These are phyloP conservation scores for Anser cygnoides DNA, from an alignment of 2,113 vertebrate genomes.

Conservation along the genomic window DNA sequence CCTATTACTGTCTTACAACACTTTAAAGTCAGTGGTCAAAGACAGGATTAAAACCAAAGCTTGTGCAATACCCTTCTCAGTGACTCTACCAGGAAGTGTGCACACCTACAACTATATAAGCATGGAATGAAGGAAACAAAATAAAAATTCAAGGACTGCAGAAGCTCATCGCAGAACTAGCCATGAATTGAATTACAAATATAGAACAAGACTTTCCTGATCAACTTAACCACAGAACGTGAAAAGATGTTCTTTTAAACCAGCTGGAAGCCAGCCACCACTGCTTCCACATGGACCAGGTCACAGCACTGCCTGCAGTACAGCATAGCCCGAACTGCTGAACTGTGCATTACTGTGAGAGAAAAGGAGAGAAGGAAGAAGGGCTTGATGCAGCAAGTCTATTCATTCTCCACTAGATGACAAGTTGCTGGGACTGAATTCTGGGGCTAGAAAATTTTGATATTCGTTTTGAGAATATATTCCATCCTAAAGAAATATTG, in stretches of 20 bases:
- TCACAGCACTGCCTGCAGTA: neutral
- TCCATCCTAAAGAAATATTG: neutral
- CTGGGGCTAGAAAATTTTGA: neutral
- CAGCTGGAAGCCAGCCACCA: neutral
- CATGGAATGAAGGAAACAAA: neutral
- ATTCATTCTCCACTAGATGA: neutral
- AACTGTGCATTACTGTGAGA: neutral
- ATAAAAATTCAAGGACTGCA: neutral
- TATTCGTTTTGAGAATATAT: neutral
- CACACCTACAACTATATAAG: neutral
- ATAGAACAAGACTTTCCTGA: neutral
- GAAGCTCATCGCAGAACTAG: neutral
- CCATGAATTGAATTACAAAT: neutral
- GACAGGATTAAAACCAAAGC: neutral
- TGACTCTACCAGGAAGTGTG: neutral
- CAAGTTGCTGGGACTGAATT: neutral
- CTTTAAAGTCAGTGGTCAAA: neutral
- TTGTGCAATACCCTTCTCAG: neutral
- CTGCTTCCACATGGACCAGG: neutral
- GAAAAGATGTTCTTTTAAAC: neutral
- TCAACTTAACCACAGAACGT: neutral
- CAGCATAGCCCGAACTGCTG: neutral
- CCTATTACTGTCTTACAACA: neutral
- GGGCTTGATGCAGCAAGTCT: neutral
- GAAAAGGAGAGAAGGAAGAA: neutral